Evolutionary conservation across 2,113 vertebrate species (phyloP).

Genomic region (Micronycteris hirsuta): DNA sequence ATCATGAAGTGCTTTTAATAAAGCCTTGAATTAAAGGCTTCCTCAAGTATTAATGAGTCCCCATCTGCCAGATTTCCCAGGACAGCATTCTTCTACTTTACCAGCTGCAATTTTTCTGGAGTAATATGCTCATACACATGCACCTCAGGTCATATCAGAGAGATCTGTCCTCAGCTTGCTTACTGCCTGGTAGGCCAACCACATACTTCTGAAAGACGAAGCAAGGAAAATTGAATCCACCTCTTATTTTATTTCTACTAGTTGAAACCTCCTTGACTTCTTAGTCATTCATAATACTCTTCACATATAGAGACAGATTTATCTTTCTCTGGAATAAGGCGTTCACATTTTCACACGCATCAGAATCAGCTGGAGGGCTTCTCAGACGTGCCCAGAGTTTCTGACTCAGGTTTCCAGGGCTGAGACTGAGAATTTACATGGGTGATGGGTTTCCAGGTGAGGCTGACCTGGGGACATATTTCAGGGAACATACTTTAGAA

Average conservation of each 20-base stretch:
- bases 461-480: neutral
- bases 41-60: neutral
- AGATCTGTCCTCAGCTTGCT: neutral
- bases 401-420: neutral
- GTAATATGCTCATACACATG: neutral
- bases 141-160: neutral
- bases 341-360: neutral
- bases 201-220: neutral
- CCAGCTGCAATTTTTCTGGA: neutral
- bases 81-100: neutral
- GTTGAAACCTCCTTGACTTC: neutral
- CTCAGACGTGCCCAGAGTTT: neutral
- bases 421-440: neutral
- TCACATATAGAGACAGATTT: neutral
- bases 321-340: neutral
- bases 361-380: neutral
- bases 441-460: neutral
- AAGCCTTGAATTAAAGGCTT: neutral
- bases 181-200: neutral
- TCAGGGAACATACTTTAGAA: neutral
- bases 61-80: neutral
- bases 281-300: neutral
- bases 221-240: neutral
- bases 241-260: neutral
- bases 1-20: neutral